Evolutionary conservation across 2,113 vertebrate genomes (phyloP).

Genomic region (Neogale vison): DNA sequence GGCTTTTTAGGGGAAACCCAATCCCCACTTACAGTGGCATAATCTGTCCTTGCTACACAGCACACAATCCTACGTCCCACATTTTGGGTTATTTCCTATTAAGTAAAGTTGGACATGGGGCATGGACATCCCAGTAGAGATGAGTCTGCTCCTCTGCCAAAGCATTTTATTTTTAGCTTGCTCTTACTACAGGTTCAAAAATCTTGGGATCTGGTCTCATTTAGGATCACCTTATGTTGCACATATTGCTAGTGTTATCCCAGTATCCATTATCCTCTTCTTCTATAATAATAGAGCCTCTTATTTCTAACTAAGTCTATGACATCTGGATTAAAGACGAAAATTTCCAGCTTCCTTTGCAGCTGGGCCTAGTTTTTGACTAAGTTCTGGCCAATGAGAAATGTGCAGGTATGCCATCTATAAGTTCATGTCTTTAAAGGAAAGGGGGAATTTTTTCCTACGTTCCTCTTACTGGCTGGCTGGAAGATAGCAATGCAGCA

Average conservation of each 20-base stretch:
- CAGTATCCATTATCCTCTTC: neutral
- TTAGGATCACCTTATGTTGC: neutral
- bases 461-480: neutral
- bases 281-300: neutral
- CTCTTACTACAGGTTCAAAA: neutral
- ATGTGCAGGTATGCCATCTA: fast-evolving
- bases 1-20: neutral
- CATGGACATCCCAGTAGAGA: neutral
- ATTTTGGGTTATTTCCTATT: neutral
- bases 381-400: neutral
- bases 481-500: neutral
- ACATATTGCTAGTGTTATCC: neutral
- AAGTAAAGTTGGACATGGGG: neutral
- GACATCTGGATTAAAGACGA: neutral
- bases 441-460: neutral
- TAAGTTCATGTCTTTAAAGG: neutral
- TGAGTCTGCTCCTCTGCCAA: neutral
- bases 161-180: neutral
- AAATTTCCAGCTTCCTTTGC: constrained; percentile 2
- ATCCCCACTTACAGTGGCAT: neutral
- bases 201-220: neutral
- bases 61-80: neutral
- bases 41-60: neutral
- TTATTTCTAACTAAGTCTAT: neutral
- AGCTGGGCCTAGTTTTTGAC: neutral